Conservation (phyloP, 2,113 vertebrate genomes). For the Paraplagusia blochii region DNA sequence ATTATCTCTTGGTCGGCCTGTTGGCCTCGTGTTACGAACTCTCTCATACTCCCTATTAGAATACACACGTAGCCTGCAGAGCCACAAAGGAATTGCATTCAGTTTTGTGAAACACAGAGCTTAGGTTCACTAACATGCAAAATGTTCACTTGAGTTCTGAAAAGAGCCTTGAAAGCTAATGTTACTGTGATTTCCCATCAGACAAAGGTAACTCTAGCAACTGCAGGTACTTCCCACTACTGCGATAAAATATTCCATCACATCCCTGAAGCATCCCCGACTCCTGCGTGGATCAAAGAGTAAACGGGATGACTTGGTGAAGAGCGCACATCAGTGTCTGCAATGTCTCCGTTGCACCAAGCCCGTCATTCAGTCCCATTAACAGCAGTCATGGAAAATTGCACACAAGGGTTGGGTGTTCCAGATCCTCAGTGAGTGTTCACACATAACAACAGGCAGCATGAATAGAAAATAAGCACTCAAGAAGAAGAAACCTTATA, state of each 20-base stretch:
- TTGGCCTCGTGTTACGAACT: constrained; percentile 9
- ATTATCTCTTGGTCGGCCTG: constrained; percentile 17
- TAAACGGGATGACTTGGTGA: constrained; percentile 53
- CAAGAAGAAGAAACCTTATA: not conserved
- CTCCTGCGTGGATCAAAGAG: constrained; percentile 72
- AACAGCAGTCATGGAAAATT: constrained; percentile 45
- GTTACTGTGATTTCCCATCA: constrained; percentile 31
- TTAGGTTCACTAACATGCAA: constrained; percentile 54
- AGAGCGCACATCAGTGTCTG: constrained; percentile 46
- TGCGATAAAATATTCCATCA: constrained; percentile 71
- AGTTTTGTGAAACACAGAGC: constrained; percentile 50
- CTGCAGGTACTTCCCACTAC: constrained; percentile 46
- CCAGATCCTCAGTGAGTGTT: constrained; percentile 40
- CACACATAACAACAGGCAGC: constrained; percentile 17
- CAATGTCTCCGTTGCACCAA: constrained; percentile 30
- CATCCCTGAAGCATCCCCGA: constrained; percentile 58
- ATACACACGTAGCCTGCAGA: not conserved
- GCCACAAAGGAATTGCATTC: constrained; percentile 9
- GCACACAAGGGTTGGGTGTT: constrained; percentile 30
- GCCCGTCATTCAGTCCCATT: constrained; percentile 39
- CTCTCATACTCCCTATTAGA: not conserved
- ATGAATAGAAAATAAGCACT: not conserved
- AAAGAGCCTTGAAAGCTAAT: constrained; percentile 57
- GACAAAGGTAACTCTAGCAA: constrained; percentile 39
- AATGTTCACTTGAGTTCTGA: constrained; percentile 51